Conservation (phyloP, 2,888 invertebrate species). For the Temnothorax rugatulus region DNA sequence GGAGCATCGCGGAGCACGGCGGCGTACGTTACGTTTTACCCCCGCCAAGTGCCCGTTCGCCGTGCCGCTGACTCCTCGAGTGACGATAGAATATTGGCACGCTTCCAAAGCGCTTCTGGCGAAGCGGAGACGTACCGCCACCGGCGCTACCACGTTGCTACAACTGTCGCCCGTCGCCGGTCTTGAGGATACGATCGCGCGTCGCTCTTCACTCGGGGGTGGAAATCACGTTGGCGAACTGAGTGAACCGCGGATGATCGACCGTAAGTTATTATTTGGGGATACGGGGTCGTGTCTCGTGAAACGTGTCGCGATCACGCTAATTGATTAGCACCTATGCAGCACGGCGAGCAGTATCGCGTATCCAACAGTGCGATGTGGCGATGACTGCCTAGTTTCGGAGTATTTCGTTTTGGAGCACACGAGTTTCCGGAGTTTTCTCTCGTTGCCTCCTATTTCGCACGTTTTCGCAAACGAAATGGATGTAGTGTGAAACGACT, state of each 20-base stretch:
- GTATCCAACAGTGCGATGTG: conserved; percentile 19
- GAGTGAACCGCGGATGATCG: conserved; percentile 24
- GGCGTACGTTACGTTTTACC: conserved; percentile 11
- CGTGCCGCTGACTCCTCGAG: conserved; percentile 46
- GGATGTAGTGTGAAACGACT: conserved; percentile 8
- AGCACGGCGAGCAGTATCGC: conserved; percentile 13
- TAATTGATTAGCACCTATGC: not conserved
- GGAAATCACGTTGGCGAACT: conserved; percentile 34
- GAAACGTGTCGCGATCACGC: conserved; percentile 8
- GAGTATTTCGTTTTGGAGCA: not conserved
- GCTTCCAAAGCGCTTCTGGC: conserved; percentile 65
- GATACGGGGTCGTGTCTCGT: conserved; percentile 39
- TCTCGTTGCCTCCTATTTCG: not conserved
- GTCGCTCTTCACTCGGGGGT: conserved; percentile 14
- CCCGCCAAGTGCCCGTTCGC: conserved; percentile 55
- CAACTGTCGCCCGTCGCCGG: not conserved
- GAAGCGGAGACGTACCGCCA: conserved; percentile 47
- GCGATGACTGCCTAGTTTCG: not conserved
- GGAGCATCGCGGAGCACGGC: not conserved
- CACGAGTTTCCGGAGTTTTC: not conserved
- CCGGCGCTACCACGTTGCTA: not conserved
- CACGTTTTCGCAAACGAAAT: not conserved
- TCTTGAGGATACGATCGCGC: conserved; percentile 11
- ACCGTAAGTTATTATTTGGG: not conserved
- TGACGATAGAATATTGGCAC: conserved; percentile 72